Base-by-base conservation (phyloP, 2,797 vertebrate genomes). In the Alfaro cultratus region DNA sequence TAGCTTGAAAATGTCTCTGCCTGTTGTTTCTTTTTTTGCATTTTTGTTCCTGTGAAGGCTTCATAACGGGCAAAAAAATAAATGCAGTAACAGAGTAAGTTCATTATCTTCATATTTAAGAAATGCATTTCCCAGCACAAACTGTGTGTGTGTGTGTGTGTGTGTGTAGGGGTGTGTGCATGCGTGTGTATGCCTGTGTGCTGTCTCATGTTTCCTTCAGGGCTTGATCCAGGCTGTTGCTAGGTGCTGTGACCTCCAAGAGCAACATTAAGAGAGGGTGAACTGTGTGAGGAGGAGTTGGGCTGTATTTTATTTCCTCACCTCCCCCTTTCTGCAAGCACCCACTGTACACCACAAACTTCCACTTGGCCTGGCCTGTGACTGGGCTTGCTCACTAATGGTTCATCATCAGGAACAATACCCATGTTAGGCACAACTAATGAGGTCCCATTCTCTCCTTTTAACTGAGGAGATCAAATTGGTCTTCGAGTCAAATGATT, bases 221-320 rank as follows among this genome's bases (percentile, higher is more conserved):
- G 83, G 85, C 85, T 62, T 34, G 83, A 88, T 91, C 93, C 88
- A 90, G 82, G 83, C 90, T 70, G 93, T 93, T 93, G 92, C 94
- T 92, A 90, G 89, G 92, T 86, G 88, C 88, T 3, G 45, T 92
- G 93, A 93, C 91, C 91, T 93, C 92, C 73, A 89, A 86, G 71
- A 91, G 87, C 81, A 93, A 95, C 91, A 90, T 85, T 87, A 85
- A 83, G 89, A 87, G 83, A 93, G 89, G 87, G 82, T 91, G 88
- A 93, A 92, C 90, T 79, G 89, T 87, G 85, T 82, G 81, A 85
- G 78, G 68, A 86, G 85, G 76, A 85, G 87, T 47, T 68, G 72
- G 83, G 74, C 83, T 86, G 91, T 89, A 90, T 93, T 94, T 93
- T 85, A 89, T 92, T 92, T 89, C 82, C 74, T 68, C 70, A 80